These are phyloP conservation scores for Trichopria drosophilae DNA, from an alignment of 2,888 invertebrate species.

Conservation along the genomic window DNA sequence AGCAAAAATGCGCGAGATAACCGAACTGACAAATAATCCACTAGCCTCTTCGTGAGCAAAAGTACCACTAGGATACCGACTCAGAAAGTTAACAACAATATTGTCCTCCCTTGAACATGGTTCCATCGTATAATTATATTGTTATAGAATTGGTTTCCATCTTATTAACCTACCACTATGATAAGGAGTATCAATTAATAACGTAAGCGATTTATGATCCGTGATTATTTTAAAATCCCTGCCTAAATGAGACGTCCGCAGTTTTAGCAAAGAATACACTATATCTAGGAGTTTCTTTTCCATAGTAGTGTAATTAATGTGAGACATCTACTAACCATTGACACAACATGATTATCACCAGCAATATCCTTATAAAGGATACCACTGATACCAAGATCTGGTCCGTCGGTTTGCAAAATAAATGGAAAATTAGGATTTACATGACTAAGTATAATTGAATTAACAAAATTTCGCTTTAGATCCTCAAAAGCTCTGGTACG, in stretches of 20 bases:
- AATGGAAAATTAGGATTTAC: constrained; percentile 12
- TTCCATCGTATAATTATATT: constrained; percentile 21
- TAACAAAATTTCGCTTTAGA: constrained; percentile 24
- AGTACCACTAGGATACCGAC: no score
- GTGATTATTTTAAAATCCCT: constrained; percentile 1
- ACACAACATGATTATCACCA: constrained; percentile 19
- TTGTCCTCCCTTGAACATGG: constrained; percentile 3
- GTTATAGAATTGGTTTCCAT: constrained; percentile 10
- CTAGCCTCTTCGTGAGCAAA: no score
- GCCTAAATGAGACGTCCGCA: constrained; percentile 2
- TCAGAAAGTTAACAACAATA: no score
- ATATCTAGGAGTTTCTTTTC: constrained; percentile 9
- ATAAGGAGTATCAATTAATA: background rate
- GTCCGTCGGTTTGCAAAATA: constrained; percentile 29
- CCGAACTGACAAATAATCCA: no score
- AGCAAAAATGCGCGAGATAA: no score
- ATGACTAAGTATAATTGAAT: constrained; percentile 22
- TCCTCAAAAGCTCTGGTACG: constrained; percentile 20
- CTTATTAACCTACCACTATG: constrained; percentile 3
- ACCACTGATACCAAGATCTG: constrained; percentile 31
- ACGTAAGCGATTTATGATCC: constrained; percentile 5
- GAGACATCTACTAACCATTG: constrained; percentile 38
- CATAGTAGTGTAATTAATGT: constrained; percentile 2
- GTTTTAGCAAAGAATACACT: constrained; percentile 3
- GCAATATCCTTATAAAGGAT: constrained; percentile 26